Conservation (phyloP, 2,888 invertebrate species). For the Tipula vernalis region DNA sequence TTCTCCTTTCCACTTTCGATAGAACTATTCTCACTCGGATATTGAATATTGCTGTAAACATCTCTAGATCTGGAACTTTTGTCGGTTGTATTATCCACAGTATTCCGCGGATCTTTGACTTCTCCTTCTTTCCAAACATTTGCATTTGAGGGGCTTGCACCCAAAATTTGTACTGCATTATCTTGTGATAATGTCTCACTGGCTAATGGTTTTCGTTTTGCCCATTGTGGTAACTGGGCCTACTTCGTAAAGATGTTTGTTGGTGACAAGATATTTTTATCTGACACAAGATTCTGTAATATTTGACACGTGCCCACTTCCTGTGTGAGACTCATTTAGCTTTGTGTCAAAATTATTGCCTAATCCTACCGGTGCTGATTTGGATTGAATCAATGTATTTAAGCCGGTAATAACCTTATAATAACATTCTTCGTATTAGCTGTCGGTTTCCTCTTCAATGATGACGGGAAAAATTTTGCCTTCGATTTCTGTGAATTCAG, state of each 20-base stretch:
- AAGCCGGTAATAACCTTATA: too few relatives aligned
- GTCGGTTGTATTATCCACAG: constrained; percentile 24
- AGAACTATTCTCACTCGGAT: constrained; percentile 61
- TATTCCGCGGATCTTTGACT: constrained; percentile 39
- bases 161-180: constrained; percentile 32
- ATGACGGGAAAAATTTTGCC: too few relatives aligned
- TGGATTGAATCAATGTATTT: too few relatives aligned
- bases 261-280: constrained; percentile 25
- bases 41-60: constrained; percentile 49
- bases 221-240: constrained; percentile 83
- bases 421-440: too few relatives aligned
- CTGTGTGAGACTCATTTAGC: too few relatives aligned
- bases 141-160: constrained; percentile 33
- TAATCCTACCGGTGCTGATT: too few relatives aligned
- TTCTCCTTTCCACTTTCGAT: constrained; percentile 58
- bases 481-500: too few relatives aligned
- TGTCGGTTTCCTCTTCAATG: too few relatives aligned
- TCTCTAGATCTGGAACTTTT: constrained; percentile 36
- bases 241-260: constrained; percentile 47
- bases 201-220: constrained; percentile 46
- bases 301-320: too few relatives aligned
- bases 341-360: too few relatives aligned
- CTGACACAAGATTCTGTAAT: constrained; percentile 28
- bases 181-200: constrained; percentile 25
- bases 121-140: constrained; percentile 22